Conservation (phyloP, 2,888 invertebrate species). For the Drosophila longiperda region DNA sequence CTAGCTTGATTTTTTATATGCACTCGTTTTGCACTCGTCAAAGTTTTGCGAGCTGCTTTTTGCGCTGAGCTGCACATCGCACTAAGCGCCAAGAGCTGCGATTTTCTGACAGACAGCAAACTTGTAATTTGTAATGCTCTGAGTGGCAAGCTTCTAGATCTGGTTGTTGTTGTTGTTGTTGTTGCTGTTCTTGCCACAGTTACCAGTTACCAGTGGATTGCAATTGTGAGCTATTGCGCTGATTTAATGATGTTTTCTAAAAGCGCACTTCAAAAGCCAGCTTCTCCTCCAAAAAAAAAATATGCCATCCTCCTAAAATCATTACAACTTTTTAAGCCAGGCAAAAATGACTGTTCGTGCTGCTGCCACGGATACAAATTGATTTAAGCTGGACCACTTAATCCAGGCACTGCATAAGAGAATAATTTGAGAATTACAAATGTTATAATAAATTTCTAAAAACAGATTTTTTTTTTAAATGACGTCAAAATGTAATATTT, state of each 20-base stretch:
- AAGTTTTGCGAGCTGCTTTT: constrained; percentile 56
- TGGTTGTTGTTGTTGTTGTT: constrained; percentile 24
- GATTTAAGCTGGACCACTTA: background rate
- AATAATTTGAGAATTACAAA: no score
- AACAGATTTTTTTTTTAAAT: background rate
- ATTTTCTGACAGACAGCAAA: constrained; percentile 58
- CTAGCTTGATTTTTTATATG: constrained; percentile 45
- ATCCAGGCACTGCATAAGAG: background rate
- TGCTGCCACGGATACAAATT: background rate
- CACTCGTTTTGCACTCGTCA: constrained; percentile 47
- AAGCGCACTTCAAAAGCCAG: constrained; percentile 35
- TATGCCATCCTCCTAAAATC: background rate
- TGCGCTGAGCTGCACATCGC: constrained; percentile 42
- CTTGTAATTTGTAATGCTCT: constrained; percentile 73
- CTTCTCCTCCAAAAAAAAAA: constrained; percentile 4
- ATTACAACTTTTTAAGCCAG: background rate
- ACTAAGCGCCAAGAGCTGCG: constrained; percentile 20
- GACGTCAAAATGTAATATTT: background rate
- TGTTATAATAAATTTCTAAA: background rate
- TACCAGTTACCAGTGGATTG: constrained; percentile 59
- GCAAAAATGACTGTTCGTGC: background rate
- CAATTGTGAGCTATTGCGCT: constrained; percentile 64
- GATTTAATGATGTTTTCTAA: constrained; percentile 72
- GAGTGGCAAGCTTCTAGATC: constrained; percentile 17
- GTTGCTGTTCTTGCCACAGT: constrained; percentile 22